Evolutionary conservation across 2,113 vertebrate species (phyloP), one percentile per base, ranked within the genome.

Genomic region (Eonycteris spelaea): DNA sequence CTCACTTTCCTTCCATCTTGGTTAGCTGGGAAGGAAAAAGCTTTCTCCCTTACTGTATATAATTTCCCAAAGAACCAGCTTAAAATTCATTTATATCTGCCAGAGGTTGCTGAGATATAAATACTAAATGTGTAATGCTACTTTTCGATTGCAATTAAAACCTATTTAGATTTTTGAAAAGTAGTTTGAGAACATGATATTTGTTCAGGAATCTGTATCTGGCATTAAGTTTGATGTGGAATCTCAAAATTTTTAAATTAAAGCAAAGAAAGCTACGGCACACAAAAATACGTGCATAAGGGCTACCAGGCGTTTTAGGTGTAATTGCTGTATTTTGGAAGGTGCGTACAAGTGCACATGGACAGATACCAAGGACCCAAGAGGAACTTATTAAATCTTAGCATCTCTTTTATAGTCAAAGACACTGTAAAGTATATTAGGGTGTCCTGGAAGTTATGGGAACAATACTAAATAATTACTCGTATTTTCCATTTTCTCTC

Each of bases 11-110:
- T 97, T 95, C 89, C 89, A 22, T 95, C 70, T 85, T 63, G 48
- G 55, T 94, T 96, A 90, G 26, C 2, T 55, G 85, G 80, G 92
- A 98, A 89, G 70, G 97, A 90, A 97, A 97, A 95, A 86, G 70
- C 40, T 93, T 95, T 96, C 90, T 94, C 55, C 15, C 26, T 93
- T 96, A 38, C 55, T 87, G 84, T 67, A 71, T 51, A 75, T 90
- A 61, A 86, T 94, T 96, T 95, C 57, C 91, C 51, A 89, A 95
- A 96, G 33, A 97, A 78, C 38, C 28, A 70, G 86, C 65, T 84
- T 82, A 87, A 98, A 97, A 96, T 35, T 43, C 87, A 92, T 6
- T 78, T 75, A 30, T 35, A 53, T 96, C 77, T 96, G 55, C 51
- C 86, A 94, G 91, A 96, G 91, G 53, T n/a, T 88, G 70, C 53